Base-by-base conservation (phyloP, 2,888 invertebrate genomes). In the Heliconius charithonia region DNA sequence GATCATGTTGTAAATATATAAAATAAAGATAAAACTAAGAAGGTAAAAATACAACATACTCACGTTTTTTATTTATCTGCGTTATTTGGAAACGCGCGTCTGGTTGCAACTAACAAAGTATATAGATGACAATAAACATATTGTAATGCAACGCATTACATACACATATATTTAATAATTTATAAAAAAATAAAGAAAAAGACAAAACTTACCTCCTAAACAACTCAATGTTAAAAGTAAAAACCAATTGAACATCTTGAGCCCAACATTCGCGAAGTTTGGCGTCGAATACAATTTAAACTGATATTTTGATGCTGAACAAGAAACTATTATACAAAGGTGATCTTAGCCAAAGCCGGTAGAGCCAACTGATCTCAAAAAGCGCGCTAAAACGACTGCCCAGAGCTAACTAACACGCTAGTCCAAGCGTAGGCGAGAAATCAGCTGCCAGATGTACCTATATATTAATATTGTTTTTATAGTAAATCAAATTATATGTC, bases 341-440 rank as follows among this genome's bases (percentile, higher is more conserved):
- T 63, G 76, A 78, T 51, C 69, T 56, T 78, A 73, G 78, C 80
- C 78, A 79, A 80, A 78, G 51, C 72, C 63, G 59, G 74, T 70
- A 79, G 85, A 88, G 86, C 85, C 89, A 88, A 89, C 89, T 86
- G 90, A 82, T 86, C 87, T 85, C 87, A 89, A 89, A 92, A 93
- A 91, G 89, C 89, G 89, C 91, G 87, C 89, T 88, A 89, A 89
- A 90, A 87, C 85, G 85, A 92, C 91, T 90, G 86, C 82, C 85
- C 81, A 76, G 79, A 80, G 86, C 82, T 84, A 80, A 75, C 82
- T 84, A 80, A 75, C 72, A 59, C 72, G 76, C 41, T 79, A 85
- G 84, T 85, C 85, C 74, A 78, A 81, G 84, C 87, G 91, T 89
- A 86, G 89, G 90, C 83, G 85, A 87, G 41, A 73, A 85, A 83